Conservation (phyloP, 37 sponge, comb jelly and placozoan species). For the Halichondria panicea region DNA sequence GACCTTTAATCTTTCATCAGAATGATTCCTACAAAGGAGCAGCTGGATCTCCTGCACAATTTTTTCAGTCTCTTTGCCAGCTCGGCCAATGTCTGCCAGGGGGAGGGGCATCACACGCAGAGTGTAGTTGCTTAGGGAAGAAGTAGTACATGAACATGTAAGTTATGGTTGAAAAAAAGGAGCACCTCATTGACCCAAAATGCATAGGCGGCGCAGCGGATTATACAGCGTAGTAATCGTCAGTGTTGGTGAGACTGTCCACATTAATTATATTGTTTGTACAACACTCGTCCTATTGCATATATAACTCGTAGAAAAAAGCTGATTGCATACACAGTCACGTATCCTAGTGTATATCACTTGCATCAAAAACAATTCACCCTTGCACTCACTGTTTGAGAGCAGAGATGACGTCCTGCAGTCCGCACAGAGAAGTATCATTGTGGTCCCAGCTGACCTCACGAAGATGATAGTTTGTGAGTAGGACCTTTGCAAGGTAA, state of each 20-base stretch:
- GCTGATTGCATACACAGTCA: background rate
- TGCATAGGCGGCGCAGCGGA: too few species aligned
- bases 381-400: constrained; percentile 66
- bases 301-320: too few species aligned
- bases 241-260: too few species aligned
- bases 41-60: constrained; percentile 53
- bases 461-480: constrained; percentile 27
- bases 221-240: too few species aligned
- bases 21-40: constrained; percentile 73
- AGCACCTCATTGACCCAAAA: too few species aligned
- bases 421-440: constrained; percentile 57
- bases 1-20: constrained; percentile 64
- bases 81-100: constrained; percentile 44
- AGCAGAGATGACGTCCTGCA: constrained; percentile 56
- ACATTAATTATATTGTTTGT: too few species aligned
- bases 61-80: constrained; percentile 5
- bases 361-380: background rate
- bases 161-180: too few species aligned
- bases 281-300: too few species aligned
- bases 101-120: constrained; percentile 74
- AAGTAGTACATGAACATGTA: background rate
- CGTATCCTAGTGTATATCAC: background rate
- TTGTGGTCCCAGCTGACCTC: constrained; percentile 71
- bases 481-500: constrained; percentile 47
- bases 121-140: constrained; percentile 66